Percentiles rank a stretch among this genome's conserved stretches.
Conservation (phyloP, 2,888 invertebrate genomes). For the Adelognathus sp. region DNA sequence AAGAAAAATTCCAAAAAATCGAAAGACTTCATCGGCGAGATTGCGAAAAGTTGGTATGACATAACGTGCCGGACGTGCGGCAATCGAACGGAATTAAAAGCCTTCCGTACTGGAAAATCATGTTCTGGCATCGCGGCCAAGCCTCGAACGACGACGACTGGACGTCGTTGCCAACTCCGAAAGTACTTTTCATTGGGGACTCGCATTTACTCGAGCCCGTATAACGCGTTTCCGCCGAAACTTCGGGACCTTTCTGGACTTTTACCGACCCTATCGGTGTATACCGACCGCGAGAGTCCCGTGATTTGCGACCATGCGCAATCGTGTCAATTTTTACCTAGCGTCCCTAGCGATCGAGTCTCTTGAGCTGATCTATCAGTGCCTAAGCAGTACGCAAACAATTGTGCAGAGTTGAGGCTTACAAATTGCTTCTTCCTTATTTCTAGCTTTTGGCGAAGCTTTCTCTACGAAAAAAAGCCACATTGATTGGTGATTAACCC, state of each 20-base stretch:
- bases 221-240: conserved; percentile 52
- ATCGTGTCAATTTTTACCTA: not conserved
- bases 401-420: too few species aligned
- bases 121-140: conserved; percentile 68
- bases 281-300: not conserved
- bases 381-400: too few species aligned
- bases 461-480: too few species aligned
- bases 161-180: conserved; percentile 58
- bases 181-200: conserved; percentile 59
- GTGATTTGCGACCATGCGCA: not conserved
- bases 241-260: conserved; percentile 34
- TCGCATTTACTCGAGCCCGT: conserved; percentile 60
- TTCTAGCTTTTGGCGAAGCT: too few species aligned
- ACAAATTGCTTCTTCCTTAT: too few species aligned
- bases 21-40: conserved; percentile 19
- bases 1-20: conserved; percentile 14
- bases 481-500: too few species aligned
- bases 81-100: conserved; percentile 55
- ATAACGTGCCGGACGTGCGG: conserved; percentile 36
- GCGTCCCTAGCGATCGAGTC: not conserved
- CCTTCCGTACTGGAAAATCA: conserved; percentile 57
- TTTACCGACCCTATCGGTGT: not conserved
- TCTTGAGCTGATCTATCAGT: too few species aligned
- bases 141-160: conserved; percentile 49
- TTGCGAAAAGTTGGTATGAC: conserved; percentile 8